phyloP scores from a whole-genome alignment of 2,888 invertebrate genomes.

The Ectemnius lituratus region DNA sequence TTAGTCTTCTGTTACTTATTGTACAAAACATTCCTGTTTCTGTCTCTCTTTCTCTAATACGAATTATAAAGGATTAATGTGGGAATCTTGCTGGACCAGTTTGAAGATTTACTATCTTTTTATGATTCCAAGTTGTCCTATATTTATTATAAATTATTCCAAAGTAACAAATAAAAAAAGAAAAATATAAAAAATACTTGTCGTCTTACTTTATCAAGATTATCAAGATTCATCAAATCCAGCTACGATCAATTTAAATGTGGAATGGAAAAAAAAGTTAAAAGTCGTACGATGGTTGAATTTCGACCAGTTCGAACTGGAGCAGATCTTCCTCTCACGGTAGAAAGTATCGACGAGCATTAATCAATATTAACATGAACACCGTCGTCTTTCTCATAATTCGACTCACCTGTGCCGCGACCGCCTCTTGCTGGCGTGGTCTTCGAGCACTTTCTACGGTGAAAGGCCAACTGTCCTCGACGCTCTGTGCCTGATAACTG shows the following conservation, averaged over 20 bases:
- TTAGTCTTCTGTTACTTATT: no score
- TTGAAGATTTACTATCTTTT: no score
- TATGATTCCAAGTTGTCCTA: no score
- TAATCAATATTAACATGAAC: slow-evolving; percentile 35
- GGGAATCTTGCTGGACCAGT: no score
- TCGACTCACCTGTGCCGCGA: slow-evolving; percentile 3
- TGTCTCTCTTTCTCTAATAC: no score
- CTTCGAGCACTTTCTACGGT: slow-evolving; percentile 33
- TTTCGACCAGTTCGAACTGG: slow-evolving; percentile 29
- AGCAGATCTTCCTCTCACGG: slow-evolving; percentile 47
- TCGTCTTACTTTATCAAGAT: no score
- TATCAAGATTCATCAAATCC: not conserved
- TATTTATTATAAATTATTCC: no score
- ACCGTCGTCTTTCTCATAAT: slow-evolving; percentile 22
- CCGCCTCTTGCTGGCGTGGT: not conserved
- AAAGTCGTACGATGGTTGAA: not conserved
- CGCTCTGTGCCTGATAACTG: not conserved
- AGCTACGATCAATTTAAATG: not conserved
- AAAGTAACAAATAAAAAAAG: no score
- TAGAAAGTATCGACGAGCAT: slow-evolving; percentile 23
- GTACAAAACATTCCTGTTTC: no score
- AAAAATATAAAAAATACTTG: no score
- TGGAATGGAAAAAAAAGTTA: slow-evolving; percentile 41
- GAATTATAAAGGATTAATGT: no score
- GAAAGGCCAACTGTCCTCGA: slow-evolving; percentile 12